Percentiles rank a stretch among this genome's conserved stretches.
Conservation (phyloP, 2,113 vertebrate species). For the Gopherus flavomarginatus region DNA sequence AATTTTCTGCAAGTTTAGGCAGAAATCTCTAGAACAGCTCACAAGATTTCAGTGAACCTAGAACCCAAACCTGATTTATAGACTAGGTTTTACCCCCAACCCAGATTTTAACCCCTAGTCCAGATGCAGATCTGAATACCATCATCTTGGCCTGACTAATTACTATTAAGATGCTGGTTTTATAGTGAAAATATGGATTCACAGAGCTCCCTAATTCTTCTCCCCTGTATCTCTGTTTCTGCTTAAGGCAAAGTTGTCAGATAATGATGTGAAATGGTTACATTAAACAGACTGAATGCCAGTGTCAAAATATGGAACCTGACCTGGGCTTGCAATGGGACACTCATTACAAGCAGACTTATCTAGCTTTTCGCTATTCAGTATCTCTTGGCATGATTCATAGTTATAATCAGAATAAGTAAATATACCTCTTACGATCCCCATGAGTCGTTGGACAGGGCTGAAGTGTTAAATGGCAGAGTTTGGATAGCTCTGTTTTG, state of each 20-base stretch:
- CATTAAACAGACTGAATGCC: slow-evolving; percentile 31
- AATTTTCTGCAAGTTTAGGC: background rate
- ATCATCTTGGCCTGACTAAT: background rate
- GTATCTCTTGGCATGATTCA: background rate
- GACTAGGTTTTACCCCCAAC: background rate
- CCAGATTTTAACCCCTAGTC: background rate
- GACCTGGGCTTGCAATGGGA: slow-evolving; percentile 52
- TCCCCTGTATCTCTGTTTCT: background rate
- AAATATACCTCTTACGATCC: slow-evolving; percentile 26
- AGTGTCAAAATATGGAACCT: slow-evolving; percentile 48
- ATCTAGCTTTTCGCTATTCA: slow-evolving; percentile 1
- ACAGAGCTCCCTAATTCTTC: background rate
- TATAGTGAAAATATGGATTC: background rate
- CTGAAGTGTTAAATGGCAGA: slow-evolving; percentile 47
- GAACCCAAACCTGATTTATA: background rate
- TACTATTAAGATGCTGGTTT: background rate
- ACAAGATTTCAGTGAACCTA: background rate
- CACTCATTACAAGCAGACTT: slow-evolving; percentile 20
- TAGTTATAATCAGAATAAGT: slow-evolving; percentile 60
- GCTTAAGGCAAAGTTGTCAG: background rate
- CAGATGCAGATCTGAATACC: background rate
- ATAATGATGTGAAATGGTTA: background rate
- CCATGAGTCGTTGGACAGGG: background rate
- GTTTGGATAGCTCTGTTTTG: slow-evolving; percentile 66
- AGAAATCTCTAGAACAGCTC: background rate